Percentiles rank a stretch among this genome's conserved stretches.
These are phyloP conservation scores for Melanotaenia boesemani DNA, from an alignment of 2,797 vertebrate genomes.

Conservation along the genomic window DNA sequence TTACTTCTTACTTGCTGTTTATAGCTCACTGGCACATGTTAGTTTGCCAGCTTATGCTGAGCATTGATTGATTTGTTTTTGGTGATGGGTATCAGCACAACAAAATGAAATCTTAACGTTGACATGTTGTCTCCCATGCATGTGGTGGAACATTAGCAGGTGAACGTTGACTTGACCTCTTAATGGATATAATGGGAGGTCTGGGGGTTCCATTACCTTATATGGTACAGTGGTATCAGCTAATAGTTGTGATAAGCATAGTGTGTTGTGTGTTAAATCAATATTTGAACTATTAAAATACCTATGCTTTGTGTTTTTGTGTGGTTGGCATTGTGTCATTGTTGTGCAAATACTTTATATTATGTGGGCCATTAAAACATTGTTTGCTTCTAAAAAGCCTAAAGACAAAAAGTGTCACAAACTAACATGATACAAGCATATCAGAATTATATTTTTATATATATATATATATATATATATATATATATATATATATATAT, in stretches of 20 bases:
- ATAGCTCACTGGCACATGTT: not conserved
- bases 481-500: no score
- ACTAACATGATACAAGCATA: not conserved
- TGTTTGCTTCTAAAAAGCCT: no score
- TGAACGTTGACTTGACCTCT: not conserved
- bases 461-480: no score
- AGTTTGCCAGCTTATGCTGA: not conserved
- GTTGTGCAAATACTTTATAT: no score
- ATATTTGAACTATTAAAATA: slow-evolving; percentile 1
- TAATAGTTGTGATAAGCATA: not conserved
- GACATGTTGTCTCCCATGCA: not conserved
- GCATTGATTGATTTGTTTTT: not conserved
- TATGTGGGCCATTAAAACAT: no score
- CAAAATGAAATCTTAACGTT: slow-evolving; percentile 5
- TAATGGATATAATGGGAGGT: not conserved
- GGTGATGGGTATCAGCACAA: not conserved
- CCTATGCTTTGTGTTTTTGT: not conserved
- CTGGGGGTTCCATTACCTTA: not conserved
- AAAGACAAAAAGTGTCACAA: not conserved
- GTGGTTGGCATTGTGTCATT: not conserved
- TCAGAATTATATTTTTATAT: no score
- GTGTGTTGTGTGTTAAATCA: not conserved
- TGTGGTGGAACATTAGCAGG: not conserved
- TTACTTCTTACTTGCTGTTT: slow-evolving; percentile 13
- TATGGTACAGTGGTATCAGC: not conserved